Base-by-base conservation (phyloP, 2,888 invertebrate genomes). In the Ophonus ardosiacus region DNA sequence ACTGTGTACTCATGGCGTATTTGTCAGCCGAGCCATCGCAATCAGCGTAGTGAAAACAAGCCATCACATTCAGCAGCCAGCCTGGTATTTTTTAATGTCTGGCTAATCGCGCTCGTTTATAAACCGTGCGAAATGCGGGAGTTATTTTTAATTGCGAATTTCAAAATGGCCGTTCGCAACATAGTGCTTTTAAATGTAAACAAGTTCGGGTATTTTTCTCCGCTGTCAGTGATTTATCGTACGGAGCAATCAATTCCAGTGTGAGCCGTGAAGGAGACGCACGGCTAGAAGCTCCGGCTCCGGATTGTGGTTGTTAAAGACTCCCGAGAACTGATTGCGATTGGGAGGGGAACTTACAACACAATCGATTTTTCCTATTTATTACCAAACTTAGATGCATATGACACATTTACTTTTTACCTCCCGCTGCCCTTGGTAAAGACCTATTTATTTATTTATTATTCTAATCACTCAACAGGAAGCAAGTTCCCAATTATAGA, bases 101-200 rank as follows among this genome's bases (percentile, higher is more conserved):
- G 76, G 83, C 83, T 83, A 83, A 83, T 83, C 83, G 83, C 71
- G 43, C 59, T 83, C 76, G 83, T 74, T 83, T 83, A 65, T 76
- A 83, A 83, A 83, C 59, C 76, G 61, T 76, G 59, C 74, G 43
- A 76, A 83, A 83, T 76, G 57, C 74, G 76, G 13, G 83, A 76
- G 74, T 83, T 83, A 83, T 83, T 83, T 83, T 83, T 83, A 83
- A 83, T 83, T 83, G 83, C 83, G 76, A 74, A 61, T 83, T 83
- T 83, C 59, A 74, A 83, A 83, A 83, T 83, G 83, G 83, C 43
- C 31, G 43, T 38, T 57, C 71, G 76, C 83, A 61, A 83, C 83
- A 83, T 83, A 83, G 83, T 83, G 83, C 83, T 83, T 83, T 83
- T 83, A 83, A 83, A 83, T 83, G 83, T 83, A 83, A 83, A 83